Conservation (phyloP, 2,797 vertebrate genomes). For the Eptatretus atami region DNA sequence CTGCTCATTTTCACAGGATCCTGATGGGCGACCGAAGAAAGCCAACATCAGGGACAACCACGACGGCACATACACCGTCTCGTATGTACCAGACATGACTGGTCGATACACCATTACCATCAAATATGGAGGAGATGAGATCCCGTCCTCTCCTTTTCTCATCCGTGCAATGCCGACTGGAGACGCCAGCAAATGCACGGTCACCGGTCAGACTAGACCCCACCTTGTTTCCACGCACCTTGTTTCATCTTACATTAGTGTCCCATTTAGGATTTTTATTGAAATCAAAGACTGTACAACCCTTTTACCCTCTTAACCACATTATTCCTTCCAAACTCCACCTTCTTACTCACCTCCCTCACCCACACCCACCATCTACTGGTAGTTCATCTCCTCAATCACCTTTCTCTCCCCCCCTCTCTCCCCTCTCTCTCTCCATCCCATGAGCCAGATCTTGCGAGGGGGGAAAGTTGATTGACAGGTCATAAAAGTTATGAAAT, state of each 20-base stretch:
- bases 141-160: slow-evolving; percentile 41
- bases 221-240: too few species aligned
- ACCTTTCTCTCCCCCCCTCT: too few species aligned
- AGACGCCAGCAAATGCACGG: slow-evolving; percentile 62
- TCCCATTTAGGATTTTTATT: too few species aligned
- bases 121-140: slow-evolving; percentile 49
- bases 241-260: too few species aligned
- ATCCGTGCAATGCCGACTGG: slow-evolving; percentile 40
- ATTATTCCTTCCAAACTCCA: neutral
- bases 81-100: slow-evolving; percentile 36
- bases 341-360: neutral
- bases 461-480: too few species aligned
- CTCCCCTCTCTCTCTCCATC: too few species aligned
- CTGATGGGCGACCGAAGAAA: slow-evolving; percentile 54
- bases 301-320: too few species aligned
- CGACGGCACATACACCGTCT: slow-evolving; percentile 48
- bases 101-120: slow-evolving; percentile 53
- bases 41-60: slow-evolving; percentile 52
- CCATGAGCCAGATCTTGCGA: too few species aligned
- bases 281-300: too few species aligned
- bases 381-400: neutral
- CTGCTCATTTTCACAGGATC: slow-evolving; percentile 20
- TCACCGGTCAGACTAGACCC: slow-evolving; percentile 25
- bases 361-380: neutral
- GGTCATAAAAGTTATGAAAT: too few species aligned